Evolutionary conservation across 1,140 invertebrate genomes (phyloP), one percentile per base, ranked within the genome.

Genomic region (Bombus consobrinus): DNA sequence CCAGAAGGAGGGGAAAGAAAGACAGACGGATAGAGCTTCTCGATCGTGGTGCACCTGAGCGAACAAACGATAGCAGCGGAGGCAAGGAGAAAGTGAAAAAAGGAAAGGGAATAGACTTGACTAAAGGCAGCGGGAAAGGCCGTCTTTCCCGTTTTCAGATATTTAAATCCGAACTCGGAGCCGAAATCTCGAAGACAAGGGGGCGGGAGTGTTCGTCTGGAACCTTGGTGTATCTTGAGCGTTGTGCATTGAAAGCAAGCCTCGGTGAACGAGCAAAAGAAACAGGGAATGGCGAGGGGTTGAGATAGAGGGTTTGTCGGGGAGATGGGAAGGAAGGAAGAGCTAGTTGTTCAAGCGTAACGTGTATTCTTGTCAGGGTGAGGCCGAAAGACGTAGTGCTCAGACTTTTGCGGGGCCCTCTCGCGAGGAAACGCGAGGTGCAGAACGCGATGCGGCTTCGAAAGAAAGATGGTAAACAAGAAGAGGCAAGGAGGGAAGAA

Each of bases 311-410:
- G 41, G 62, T 32, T 22, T 12, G 43, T 37, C 43, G 66, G 53
- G 77, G 53, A 53, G 39, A 41, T 77, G 37, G 86, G 78, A 74
- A 69, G 62, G 37, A 86, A 78, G 57, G 81, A 81, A 81, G 80
- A 86, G 79, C 74, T 81, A 92, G 89, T 92, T 92, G 90, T 93
- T 93, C 91, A 84, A 91, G 93, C 92, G 93, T 92, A 89, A 93
- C 91, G 90, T 89, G 91, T 92, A 93, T 91, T 92, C 91, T 93
- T 87, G 91, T 92, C 90, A 88, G 91, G 72, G 82, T 62, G 87
- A 91, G 75, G 77, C 76, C 82, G 82, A 90, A 81, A 88, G 87
- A 88, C 89, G 86, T 86, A 88, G 77, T 72, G 81, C 76, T 72
- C 68, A 90, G 83, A 88, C 83, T 89, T 86, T 81, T 79, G 81